Base-by-base conservation (phyloP, 2,888 invertebrate genomes). In the Phaonia tiefii region DNA sequence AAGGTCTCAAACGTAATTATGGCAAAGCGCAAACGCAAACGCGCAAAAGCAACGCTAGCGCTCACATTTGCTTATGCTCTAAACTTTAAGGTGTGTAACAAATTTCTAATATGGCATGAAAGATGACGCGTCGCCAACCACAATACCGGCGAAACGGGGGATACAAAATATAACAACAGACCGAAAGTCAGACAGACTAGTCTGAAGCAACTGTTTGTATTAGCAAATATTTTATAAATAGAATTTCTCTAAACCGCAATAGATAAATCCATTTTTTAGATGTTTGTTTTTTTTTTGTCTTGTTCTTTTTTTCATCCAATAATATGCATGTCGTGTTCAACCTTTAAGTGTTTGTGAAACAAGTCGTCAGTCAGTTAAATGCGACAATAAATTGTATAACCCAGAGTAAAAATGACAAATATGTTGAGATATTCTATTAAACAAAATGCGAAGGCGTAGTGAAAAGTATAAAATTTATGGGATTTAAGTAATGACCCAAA, bases 71-170 rank as follows among this genome's bases (percentile, higher is more conserved):
- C 13, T n/a, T 17, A 17, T 15, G 46, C 22, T 17, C 10, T 54
- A 13, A 25, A 54, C 11, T 54, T 54, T 54, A 54, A 54, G 54
- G 54, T 54, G 54, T 54, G 54, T 54, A 54, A 25, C 54, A 13
- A 54, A 25, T 54, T 22, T 51, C 54, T 11, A 13, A 54, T 54
- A 54, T 54, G 54, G 54, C 22, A 11, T 10, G 54, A 25, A 49
- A 49, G 17, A 49, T n/a, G 20, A 49, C 10, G 4, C 20, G 49
- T 20, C 20, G 49, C 5, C 7, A n/a, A 8, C 20, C 49, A 20
- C 49, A 49, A 49, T 20, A 49, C 49, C 49, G 49, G 49, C 20
- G 20, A 20, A 20, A 1, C 2, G 10, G 4, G 4, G 37, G 10
- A 11, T 46, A 15, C 15, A 15, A 46, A 46, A 46, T 2, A 46